These are phyloP conservation scores for Hemibagrus guttatus DNA, from an alignment of 2,797 vertebrate genomes.

Conservation along the genomic window DNA sequence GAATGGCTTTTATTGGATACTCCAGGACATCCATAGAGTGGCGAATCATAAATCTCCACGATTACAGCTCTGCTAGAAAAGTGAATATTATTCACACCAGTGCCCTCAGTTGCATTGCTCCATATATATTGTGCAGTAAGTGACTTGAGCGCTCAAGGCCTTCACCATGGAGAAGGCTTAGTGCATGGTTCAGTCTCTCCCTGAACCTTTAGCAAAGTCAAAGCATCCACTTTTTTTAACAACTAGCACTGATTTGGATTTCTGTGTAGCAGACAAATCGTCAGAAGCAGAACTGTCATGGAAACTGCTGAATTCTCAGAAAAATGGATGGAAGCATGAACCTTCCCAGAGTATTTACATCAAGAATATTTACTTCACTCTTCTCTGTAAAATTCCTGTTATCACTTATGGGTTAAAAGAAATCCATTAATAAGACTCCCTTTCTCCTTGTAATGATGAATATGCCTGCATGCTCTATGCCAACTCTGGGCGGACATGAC, in stretches of 20 bases:
- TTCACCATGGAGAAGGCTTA: constrained; percentile 33
- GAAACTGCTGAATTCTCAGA: constrained; percentile 24
- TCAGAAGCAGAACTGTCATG: constrained; percentile 5
- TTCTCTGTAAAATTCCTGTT: constrained; percentile 71
- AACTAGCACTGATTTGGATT: background rate
- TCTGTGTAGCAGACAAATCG: background rate
- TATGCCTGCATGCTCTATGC: constrained; percentile 74
- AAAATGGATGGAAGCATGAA: constrained; percentile 54
- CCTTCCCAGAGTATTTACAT: constrained; percentile 68
- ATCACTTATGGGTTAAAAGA: constrained; percentile 66
- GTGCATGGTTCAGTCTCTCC: constrained; percentile 22
- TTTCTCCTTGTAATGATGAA: constrained; percentile 77
- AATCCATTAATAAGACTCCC: constrained; percentile 58
- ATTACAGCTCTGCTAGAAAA: constrained; percentile 71
- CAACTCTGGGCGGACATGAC: constrained; percentile 77
- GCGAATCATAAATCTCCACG: constrained; percentile 72
- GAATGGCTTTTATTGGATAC: constrained; percentile 72
- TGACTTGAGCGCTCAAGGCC: constrained; percentile 42
- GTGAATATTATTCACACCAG: constrained; percentile 65
- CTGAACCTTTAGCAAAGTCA: constrained; percentile 26
- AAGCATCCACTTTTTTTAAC: background rate
- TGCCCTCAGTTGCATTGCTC: constrained; percentile 60
- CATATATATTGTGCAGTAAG: constrained; percentile 69
- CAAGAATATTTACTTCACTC: constrained; percentile 69
- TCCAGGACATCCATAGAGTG: constrained; percentile 68